Evolutionary conservation across 2,888 invertebrate species (phyloP), one percentile per base, ranked within the genome.

Genomic region (Epicampocera succincta): DNA sequence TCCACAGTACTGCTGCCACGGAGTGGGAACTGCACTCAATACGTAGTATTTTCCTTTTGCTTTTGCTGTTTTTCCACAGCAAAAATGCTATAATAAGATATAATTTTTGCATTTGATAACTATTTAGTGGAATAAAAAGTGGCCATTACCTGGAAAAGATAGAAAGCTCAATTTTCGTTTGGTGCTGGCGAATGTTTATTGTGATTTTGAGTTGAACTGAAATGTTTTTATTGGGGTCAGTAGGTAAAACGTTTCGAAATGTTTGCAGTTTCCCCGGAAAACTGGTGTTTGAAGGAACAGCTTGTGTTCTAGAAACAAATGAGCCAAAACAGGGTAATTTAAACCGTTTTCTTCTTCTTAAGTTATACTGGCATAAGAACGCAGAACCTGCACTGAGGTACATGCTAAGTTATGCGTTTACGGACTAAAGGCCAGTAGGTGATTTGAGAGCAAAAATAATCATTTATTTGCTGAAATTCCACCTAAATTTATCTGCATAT

Each of bases 81-180:
- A 71, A 44, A 63, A 54, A 65, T 66, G 74, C 58, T 60, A 46
- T 77, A 77, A 81, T 81, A 81, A 78, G 73, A 77, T 65, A 74
- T 82, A 78, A 82, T 82, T 82, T 80, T 74, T 58, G 74, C 68
- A 78, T 78, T 78, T 78, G 81, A 74, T 78, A 78, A 78, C 78
- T 65, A 82, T 82, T 82, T 82, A 82, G 78, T 71, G 25, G 58
- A 60, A 69, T 46, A 75, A 81, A 82, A 69, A 82, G 52, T 74
- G 48, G 73, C 58, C 74, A 71, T 74, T 78, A 66, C 29, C 42
- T 65, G 65, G n/a, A 78, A 65, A 69, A 77, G 11, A 12, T 15
- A 56, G 38, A 60, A 46, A 54, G 40, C 42, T 25, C 48, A 56
- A 74, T 69, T 61, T 65, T 72, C 19, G 42, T 61, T 66, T 68